These are phyloP conservation scores for Ceyx erithaca DNA, from an alignment of 2,797 vertebrate species.

Conservation along the genomic window DNA sequence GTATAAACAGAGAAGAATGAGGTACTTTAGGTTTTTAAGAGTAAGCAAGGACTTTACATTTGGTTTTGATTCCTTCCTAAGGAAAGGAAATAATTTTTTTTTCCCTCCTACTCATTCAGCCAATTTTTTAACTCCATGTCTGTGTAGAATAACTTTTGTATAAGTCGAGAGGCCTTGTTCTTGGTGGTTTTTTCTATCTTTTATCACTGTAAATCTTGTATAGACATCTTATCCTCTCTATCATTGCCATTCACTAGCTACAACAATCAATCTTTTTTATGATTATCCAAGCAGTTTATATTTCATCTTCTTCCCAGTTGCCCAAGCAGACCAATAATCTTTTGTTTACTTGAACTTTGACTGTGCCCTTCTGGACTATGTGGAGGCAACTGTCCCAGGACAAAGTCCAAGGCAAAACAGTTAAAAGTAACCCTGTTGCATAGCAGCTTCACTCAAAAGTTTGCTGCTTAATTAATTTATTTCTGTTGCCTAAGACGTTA, in stretches of 20 bases:
- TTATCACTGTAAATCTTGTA: not conserved
- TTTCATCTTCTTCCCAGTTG: constrained; percentile 7
- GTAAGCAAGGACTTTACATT: not conserved
- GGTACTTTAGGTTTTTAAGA: not conserved
- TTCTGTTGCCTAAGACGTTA: not conserved
- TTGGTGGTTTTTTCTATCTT: not conserved
- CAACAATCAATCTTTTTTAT: constrained; percentile 23
- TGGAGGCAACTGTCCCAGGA: not conserved
- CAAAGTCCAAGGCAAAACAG: constrained; percentile 61
- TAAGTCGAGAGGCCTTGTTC: not conserved
- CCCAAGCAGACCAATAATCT: constrained; percentile 21
- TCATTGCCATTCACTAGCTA: not conserved
- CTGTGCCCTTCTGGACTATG: constrained; percentile 21
- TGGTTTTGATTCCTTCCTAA: not conserved
- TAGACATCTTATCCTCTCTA: not conserved
- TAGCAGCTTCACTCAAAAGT: not conserved
- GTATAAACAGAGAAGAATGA: not conserved
- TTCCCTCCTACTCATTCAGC: not conserved
- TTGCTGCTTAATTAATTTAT: not conserved
- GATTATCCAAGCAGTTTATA: constrained; percentile 21
- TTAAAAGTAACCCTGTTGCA: constrained; percentile 17
- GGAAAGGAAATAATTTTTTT: not conserved
- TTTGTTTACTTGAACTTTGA: constrained; percentile 49
- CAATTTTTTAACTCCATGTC: not conserved
- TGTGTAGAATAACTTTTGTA: not conserved